Conservation (phyloP, 2,113 vertebrate genomes). For the Strix aluco region DNA sequence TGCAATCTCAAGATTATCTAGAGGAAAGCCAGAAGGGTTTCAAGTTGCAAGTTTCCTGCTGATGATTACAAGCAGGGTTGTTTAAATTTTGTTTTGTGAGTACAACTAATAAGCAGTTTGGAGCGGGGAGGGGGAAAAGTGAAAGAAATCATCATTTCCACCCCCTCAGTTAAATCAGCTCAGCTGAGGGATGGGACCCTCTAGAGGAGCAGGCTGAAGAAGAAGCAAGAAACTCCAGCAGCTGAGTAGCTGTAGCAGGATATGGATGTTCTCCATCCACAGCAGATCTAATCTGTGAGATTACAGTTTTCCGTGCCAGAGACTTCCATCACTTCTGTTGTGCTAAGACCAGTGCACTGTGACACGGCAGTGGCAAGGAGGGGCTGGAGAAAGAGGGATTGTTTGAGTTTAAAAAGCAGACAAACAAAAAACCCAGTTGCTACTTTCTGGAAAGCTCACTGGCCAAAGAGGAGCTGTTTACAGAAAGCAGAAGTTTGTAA, state of each 20-base stretch:
- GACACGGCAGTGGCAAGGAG: background rate
- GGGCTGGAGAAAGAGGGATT: background rate
- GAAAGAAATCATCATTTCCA: background rate
- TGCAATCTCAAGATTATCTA: background rate
- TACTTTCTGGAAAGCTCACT: background rate
- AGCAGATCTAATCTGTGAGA: background rate
- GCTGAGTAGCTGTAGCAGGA: background rate
- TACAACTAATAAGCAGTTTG: background rate
- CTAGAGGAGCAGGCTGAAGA: background rate
- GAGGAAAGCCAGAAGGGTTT: background rate
- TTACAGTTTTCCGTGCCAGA: background rate
- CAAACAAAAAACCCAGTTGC: background rate
- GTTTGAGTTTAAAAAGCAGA: background rate
- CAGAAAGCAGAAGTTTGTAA: slow-evolving; percentile 4
- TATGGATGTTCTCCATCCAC: background rate
- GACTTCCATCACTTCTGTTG: background rate
- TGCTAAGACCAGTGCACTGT: background rate
- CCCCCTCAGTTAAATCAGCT: background rate
- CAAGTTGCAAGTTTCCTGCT: background rate
- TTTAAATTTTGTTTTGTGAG: slow-evolving; percentile 22
- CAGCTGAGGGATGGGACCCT: background rate
- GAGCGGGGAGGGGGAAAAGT: background rate
- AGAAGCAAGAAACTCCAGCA: background rate
- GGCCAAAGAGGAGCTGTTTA: slow-evolving; percentile 31
- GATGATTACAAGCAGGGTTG: background rate